Conservation (phyloP, 2,888 invertebrate species). For the Eurytoma californica region DNA sequence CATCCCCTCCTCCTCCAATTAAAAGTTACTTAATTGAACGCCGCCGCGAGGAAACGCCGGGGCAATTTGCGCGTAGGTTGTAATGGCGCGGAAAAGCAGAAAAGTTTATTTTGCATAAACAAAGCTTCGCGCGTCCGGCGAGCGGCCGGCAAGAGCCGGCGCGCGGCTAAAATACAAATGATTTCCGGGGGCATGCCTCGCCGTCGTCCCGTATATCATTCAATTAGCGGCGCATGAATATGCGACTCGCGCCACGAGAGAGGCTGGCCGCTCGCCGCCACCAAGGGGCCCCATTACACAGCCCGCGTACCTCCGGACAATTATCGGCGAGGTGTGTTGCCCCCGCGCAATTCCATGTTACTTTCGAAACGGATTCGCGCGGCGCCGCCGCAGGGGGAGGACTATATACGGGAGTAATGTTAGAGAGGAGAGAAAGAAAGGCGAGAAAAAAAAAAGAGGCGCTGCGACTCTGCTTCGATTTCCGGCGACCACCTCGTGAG, state of each 20-base stretch:
- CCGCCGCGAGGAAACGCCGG: neutral
- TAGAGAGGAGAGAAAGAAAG: neutral
- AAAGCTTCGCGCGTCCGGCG: neutral
- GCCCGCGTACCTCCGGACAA: conserved; percentile 1
- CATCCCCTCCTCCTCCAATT: neutral
- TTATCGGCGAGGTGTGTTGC: conserved; percentile 13
- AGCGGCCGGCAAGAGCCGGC: neutral
- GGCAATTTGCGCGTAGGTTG: conserved; percentile 16
- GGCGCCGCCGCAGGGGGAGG: neutral
- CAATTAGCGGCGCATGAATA: conserved; percentile 40
- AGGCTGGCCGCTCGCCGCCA: neutral
- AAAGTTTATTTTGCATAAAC: conserved; percentile 37
- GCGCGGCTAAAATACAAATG: conserved; percentile 30
- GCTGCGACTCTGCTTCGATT: conserved; percentile 21
- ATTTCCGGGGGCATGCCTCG: conserved; percentile 8
- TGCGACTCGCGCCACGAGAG: conserved; percentile 5
- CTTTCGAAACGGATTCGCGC: conserved; percentile 10
- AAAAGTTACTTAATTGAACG: conserved; percentile 16
- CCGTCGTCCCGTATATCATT: conserved; percentile 33
- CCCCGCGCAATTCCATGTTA: neutral
- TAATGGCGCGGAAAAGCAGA: conserved; percentile 18
- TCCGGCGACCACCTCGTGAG: conserved; percentile 19
- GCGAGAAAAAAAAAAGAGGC: conserved; percentile 9
- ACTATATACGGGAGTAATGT: neutral
- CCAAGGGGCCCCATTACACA: too few relatives aligned